Evolutionary conservation across 2,113 vertebrate species (phyloP), one percentile per base, ranked within the genome.

Genomic region (Phrynocephalus versicolor): DNA sequence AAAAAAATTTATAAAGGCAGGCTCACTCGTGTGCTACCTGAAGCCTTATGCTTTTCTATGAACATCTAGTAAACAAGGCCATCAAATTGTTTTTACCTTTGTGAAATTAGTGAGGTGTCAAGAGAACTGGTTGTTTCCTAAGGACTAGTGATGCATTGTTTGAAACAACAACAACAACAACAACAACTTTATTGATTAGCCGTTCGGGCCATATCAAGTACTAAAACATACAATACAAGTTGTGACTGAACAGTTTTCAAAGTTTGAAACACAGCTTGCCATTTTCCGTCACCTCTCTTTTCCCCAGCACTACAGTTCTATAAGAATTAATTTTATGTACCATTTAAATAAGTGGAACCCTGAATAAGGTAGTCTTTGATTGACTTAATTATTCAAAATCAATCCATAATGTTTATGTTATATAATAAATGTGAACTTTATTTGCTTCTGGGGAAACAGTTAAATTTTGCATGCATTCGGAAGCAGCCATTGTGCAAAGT

Each of bases 351-450:
- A 88, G 91, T 86, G 83, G 92, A 94, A 90, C 81, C 88, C 92
- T 75, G 88, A 91, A 27, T 88, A 91, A 88, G 71, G 89, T 86
- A 93, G 88, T 60, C 81, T 90, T 93, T 92, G 87, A 65, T 93
- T 92, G 87, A 65, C 64, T 92, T 95, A 93, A 95, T 95, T 94
- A 95, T 94, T 95, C 95, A 94, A 96, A 95, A 95, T 94, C 69
- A 94, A 94, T 95, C 91, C 73, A 18, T 95, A 95, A 94, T 88
- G 94, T 96, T 95, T 93, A 96, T 92, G 86, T 90, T 94, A 93
- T 82, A 87, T 91, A 95, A 94, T 95, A 96, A 96, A 95, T 93
- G 85, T 91, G 84, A 86, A 93, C 89, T 95, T 95, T 92, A 95
- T 95, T 95, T 94, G 91, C 93, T 96, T 94, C 94, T 92, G 88